Percentiles rank a stretch among this genome's conserved stretches.
Conservation (phyloP, 2,113 vertebrate genomes). For the Eurypyga helias region DNA sequence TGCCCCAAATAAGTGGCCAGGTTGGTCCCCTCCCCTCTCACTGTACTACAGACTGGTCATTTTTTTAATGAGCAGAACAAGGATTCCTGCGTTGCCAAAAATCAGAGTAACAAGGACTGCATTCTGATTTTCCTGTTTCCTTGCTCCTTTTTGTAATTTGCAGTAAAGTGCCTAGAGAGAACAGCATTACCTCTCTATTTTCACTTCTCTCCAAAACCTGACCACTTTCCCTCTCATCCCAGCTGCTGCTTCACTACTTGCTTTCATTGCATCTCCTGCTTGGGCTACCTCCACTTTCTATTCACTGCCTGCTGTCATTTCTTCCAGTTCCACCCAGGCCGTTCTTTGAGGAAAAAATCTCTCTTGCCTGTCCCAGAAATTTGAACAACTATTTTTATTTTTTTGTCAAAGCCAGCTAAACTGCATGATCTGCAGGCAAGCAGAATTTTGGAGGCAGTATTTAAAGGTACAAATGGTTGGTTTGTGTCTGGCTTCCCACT, state of each 20-base stretch:
- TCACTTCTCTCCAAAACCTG: neutral
- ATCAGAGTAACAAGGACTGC: neutral
- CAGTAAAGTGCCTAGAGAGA: neutral
- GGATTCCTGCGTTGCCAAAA: neutral
- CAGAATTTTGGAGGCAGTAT: neutral
- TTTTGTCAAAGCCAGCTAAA: neutral
- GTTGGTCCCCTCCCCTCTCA: neutral
- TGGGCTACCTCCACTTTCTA: neutral
- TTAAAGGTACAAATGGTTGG: neutral
- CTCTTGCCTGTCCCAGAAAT: neutral
- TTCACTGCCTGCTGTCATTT: neutral
- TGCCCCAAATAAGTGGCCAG: neutral
- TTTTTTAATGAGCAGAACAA: neutral
- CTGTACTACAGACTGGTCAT: neutral
- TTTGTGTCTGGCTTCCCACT: neutral
- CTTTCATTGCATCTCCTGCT: neutral
- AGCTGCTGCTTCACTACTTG: neutral
- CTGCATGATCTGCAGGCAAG: neutral
- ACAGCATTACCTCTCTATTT: neutral
- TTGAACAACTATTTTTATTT: neutral
- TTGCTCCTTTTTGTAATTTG: neutral
- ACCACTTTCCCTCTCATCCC: neutral
- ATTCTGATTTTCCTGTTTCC: neutral
- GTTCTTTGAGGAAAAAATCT: neutral
- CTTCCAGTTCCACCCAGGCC: neutral